phyloP scores from a whole-genome alignment of 2,888 invertebrate genomes.

The Pyrgus malvae region DNA sequence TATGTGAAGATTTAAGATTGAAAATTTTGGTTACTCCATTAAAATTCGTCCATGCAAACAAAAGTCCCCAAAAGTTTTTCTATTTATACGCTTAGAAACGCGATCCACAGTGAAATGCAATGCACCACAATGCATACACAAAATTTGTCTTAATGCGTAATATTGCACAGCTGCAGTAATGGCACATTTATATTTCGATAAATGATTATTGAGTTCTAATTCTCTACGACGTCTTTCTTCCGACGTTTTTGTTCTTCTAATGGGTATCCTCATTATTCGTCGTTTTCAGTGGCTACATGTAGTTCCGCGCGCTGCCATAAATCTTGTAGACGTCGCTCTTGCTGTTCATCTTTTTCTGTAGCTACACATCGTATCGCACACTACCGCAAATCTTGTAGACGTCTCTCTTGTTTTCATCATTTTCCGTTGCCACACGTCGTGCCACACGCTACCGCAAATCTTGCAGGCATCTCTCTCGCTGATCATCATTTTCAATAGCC shows the following conservation, averaged over 20 bases:
- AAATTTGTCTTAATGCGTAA: slow-evolving; percentile 29
- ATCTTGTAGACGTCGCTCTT: slow-evolving; percentile 14
- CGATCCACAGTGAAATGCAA: slow-evolving; percentile 30
- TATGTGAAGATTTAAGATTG: too few species aligned
- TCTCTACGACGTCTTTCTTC: slow-evolving; percentile 27
- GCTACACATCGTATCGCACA: slow-evolving; percentile 9
- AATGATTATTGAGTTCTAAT: slow-evolving; percentile 29
- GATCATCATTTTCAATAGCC: too few species aligned
- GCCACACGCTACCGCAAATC: too few species aligned
- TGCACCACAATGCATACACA: slow-evolving; percentile 31
- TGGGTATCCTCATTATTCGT: slow-evolving; percentile 9
- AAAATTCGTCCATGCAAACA: too few species aligned
- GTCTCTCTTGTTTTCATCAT: slow-evolving; percentile 7
- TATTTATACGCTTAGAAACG: slow-evolving; percentile 31
- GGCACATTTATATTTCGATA: slow-evolving; percentile 31
- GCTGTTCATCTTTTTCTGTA: slow-evolving; percentile 18
- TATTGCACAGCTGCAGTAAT: slow-evolving; percentile 31
- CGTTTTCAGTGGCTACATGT: slow-evolving; percentile 12
- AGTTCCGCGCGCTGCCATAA: slow-evolving; percentile 16
- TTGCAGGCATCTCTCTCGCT: too few species aligned
- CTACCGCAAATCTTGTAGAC: slow-evolving; percentile 19
- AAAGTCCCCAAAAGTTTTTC: slow-evolving; percentile 31
- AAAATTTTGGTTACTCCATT: slow-evolving; percentile 31
- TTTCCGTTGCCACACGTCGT: too few species aligned
- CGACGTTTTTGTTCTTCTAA: slow-evolving; percentile 24